Percentiles rank a stretch among this genome's conserved stretches.
These are phyloP conservation scores for Galago senegalensis DNA, from an alignment of 2,797 vertebrate genomes.

Conservation along the genomic window DNA sequence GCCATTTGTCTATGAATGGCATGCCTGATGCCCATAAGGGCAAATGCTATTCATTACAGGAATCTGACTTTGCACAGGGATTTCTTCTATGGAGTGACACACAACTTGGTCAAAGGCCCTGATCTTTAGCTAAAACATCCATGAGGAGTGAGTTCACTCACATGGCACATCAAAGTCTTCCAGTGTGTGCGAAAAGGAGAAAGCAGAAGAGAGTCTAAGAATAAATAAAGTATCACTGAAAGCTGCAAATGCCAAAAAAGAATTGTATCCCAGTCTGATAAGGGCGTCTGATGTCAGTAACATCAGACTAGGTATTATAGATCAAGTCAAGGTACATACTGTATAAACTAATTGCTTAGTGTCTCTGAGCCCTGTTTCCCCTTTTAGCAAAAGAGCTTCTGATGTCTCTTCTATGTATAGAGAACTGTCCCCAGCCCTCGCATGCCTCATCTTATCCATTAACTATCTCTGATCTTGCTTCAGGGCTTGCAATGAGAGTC, in stretches of 20 bases:
- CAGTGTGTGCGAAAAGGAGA: constrained; percentile 29
- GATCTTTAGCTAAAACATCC: neutral
- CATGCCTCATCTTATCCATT: neutral
- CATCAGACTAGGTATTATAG: neutral
- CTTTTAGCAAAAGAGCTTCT: neutral
- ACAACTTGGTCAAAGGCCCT: constrained; percentile 13
- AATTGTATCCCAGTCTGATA: neutral
- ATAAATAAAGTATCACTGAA: neutral
- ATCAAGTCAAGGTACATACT: neutral
- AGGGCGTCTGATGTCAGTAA: neutral
- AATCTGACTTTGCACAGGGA: neutral
- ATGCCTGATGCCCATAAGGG: neutral
- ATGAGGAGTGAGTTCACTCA: neutral
- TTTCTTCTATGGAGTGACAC: constrained; percentile 18
- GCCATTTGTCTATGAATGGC: neutral
- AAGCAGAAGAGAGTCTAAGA: neutral
- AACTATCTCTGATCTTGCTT: neutral
- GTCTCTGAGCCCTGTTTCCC: neutral
- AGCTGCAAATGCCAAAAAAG: neutral
- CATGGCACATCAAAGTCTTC: neutral
- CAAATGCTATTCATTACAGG: neutral
- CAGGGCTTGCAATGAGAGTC: neutral
- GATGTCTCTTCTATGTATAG: neutral
- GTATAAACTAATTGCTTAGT: neutral
- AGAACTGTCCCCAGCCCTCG: no score